Base-by-base conservation (phyloP, 2,888 invertebrate species). In the Lithophane ornitopus region DNA sequence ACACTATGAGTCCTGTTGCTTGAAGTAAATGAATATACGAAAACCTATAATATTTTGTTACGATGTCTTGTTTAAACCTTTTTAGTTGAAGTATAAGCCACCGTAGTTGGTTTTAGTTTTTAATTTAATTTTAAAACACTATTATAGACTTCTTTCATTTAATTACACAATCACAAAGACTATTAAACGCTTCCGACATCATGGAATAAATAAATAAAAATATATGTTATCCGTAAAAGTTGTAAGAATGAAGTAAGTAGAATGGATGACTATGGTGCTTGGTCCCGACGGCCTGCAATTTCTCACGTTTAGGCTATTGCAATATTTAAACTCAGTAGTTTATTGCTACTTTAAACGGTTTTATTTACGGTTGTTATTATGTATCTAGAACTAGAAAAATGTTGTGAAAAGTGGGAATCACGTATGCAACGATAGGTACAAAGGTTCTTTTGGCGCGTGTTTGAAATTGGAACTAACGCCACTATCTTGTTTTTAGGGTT, bases 311-410 rank as follows among this genome's bases (percentile, higher is more conserved):
- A 61, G 58, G 19, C 39, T 68, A 39, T 62, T 59, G 26, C 54
- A 80, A 75, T 71, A 68, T 75, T 71, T 71, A 84, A 80, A 76
- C 65, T 28, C 34, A 28, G 41, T 58, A 75, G 63, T 59, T 56
- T 59, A 68, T 61, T 69, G 61, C 62, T 62, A 54, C 70, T 62
- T 61, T 71, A 54, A 72, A 77, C 12, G 3, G 16, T 78, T 80
- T 80, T 73, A 28, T 80, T 72, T 59, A 28, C 9, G 3, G 3
- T 39, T 26, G 4, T 74, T 6, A 54, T 73, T 14, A 39, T 70
- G n/a, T 49, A 39, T 28, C 26, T 70, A 54, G 12, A 34, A 41
- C 22, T 22, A 49, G 22, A 8, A 6, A 54, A 54, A n/a, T n/a
- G 9, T 28, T 46, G 4, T 16, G 28, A n/a, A 14, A n/a, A 14